Conservation (phyloP, 1,140 invertebrate genomes). For the Episyrphus balteatus region DNA sequence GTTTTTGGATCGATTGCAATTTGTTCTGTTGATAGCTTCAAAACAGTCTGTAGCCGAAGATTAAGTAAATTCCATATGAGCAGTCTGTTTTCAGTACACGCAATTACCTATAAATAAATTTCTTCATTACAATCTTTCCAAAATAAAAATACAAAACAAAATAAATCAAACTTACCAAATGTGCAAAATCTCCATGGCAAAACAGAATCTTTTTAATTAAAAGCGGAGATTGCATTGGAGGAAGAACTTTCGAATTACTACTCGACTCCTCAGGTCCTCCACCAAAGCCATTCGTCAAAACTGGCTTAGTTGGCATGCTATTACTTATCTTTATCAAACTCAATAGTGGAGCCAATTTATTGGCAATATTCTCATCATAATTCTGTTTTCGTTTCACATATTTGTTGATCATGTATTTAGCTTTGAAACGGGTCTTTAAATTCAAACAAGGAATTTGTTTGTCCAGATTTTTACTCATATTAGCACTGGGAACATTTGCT, state of each 20-base stretch:
- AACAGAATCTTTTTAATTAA: slow-evolving; percentile 44
- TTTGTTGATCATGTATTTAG: slow-evolving; percentile 20
- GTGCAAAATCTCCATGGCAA: slow-evolving; percentile 49
- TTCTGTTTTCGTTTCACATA: slow-evolving; percentile 9
- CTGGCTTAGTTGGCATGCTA: slow-evolving; percentile 7
- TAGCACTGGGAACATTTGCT: slow-evolving; percentile 2
- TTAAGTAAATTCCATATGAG: slow-evolving; percentile 63
- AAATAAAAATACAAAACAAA: slow-evolving; percentile 2
- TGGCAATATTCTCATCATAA: slow-evolving; percentile 12
- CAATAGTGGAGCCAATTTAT: slow-evolving; percentile 21
- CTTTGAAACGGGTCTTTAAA: slow-evolving; percentile 21
- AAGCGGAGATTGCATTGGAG: slow-evolving; percentile 18
- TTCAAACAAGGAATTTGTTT: slow-evolving; percentile 10
- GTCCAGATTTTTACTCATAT: slow-evolving; percentile 6
- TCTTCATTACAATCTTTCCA: not conserved
- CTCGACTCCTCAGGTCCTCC: slow-evolving; percentile 3
- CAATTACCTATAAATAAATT: slow-evolving; percentile 33
- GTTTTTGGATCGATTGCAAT: slow-evolving; percentile 52
- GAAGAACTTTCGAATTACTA: not conserved
- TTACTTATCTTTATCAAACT: slow-evolving; percentile 18
- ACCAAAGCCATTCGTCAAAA: not conserved
- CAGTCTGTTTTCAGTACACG: slow-evolving; percentile 42
- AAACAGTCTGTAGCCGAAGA: slow-evolving; percentile 40
- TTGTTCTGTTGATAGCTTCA: slow-evolving; percentile 40
- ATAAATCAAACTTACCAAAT: slow-evolving; percentile 41